phyloP scores from a whole-genome alignment of 2,797 vertebrate species.

The Cyclura pinguis region DNA sequence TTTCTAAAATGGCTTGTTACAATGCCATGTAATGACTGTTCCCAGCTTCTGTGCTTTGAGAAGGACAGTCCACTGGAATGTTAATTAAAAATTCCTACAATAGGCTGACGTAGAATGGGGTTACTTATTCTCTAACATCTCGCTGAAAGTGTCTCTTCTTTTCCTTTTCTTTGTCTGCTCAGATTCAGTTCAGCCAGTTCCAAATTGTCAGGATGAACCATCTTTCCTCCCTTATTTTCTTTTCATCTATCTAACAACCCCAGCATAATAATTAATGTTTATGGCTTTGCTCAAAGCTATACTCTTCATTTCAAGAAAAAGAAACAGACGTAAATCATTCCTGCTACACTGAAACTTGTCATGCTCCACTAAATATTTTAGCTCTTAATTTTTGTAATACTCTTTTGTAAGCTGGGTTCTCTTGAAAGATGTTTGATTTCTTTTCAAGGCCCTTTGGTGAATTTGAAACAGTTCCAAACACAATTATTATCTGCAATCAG shows the following conservation, averaged over 20 bases:
- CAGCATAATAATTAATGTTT: slow-evolving; percentile 46
- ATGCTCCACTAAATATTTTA: slow-evolving; percentile 31
- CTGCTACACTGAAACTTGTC: not conserved
- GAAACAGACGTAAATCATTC: not conserved
- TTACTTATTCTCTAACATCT: not conserved
- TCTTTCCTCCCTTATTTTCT: slow-evolving; percentile 48
- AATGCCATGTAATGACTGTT: not conserved
- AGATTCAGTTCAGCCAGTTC: slow-evolving; percentile 21
- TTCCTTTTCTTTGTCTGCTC: slow-evolving; percentile 1
- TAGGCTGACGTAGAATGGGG: fast-evolving
- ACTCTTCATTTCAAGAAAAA: slow-evolving; percentile 43
- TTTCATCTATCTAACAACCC: slow-evolving; percentile 35
- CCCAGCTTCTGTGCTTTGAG: not conserved
- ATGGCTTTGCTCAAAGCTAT: not conserved
- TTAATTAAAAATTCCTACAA: slow-evolving; percentile 15
- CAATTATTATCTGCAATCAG: slow-evolving; percentile 17
- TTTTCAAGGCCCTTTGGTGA: slow-evolving; percentile 31
- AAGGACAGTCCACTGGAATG: slow-evolving; percentile 5
- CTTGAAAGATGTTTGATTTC: slow-evolving; percentile 38
- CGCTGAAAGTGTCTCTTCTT: not conserved
- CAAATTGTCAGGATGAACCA: slow-evolving; percentile 10
- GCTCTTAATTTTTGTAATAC: slow-evolving; percentile 18
- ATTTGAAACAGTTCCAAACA: slow-evolving; percentile 34
- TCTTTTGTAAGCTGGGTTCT: slow-evolving; percentile 2
- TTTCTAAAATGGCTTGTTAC: too few relatives aligned